phyloP scores from a whole-genome alignment of 2,888 invertebrate genomes.

The Tridacna crocea region DNA sequence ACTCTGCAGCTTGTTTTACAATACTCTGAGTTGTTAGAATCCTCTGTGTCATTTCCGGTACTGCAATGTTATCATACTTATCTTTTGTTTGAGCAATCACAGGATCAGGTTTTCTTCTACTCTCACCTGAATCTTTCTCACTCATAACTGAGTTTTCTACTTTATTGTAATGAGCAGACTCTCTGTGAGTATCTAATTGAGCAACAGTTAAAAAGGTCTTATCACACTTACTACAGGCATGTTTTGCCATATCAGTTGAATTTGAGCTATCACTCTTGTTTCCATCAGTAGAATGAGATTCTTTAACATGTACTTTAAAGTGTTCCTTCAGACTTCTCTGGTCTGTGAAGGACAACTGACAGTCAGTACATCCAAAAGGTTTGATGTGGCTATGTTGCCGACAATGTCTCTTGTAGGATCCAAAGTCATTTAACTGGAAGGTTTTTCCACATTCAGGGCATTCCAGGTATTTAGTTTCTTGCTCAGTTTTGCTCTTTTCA shows the following conservation, averaged over 20 bases:
- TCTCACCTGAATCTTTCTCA: background rate
- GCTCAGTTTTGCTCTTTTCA: background rate
- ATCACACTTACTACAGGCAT: conserved; percentile 15
- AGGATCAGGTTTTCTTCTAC: background rate
- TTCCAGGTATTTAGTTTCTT: conserved; percentile 71
- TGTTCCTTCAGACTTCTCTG: conserved; percentile 67
- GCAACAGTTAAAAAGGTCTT: conserved; percentile 29
- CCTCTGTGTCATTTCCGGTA: conserved; percentile 2
- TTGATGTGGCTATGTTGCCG: conserved; percentile 73
- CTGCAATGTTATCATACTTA: background rate
- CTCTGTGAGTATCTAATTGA: conserved; percentile 25
- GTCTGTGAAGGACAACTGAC: conserved; percentile 68
- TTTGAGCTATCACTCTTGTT: conserved; percentile 15
- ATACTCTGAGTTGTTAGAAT: conserved; percentile 52
- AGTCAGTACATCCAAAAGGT: conserved; percentile 70
- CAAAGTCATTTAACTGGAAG: conserved; percentile 80
- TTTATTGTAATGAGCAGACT: conserved; percentile 32
- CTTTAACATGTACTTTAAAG: conserved; percentile 46
- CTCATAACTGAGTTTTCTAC: background rate
- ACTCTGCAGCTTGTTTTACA: conserved; percentile 69
- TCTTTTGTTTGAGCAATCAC: conserved; percentile 7
- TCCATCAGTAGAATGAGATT: conserved; percentile 28
- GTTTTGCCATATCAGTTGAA: background rate
- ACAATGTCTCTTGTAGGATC: conserved; percentile 80
- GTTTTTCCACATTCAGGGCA: conserved; percentile 79